phyloP scores from a whole-genome alignment of 2,888 invertebrate genomes.

The Lampropteryx suffumata region DNA sequence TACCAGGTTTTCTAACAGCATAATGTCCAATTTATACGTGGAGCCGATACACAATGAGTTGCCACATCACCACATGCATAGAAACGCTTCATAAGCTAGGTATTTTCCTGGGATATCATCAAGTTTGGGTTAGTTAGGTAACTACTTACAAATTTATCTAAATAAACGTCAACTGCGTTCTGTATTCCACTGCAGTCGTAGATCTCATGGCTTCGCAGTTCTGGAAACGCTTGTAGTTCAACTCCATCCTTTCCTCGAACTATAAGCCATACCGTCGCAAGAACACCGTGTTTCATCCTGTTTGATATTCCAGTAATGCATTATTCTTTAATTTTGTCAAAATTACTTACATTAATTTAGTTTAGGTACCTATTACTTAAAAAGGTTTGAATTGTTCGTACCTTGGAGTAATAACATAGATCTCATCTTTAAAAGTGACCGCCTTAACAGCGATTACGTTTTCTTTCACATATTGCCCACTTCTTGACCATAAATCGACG shows the following conservation, averaged over 20 bases:
- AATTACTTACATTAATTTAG: too few species aligned
- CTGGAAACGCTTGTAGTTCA: constrained; percentile 83
- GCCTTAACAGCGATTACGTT: constrained; percentile 84
- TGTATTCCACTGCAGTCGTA: constrained; percentile 86
- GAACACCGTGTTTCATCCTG: constrained; percentile 84
- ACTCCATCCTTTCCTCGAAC: constrained; percentile 45
- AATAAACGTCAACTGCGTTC: constrained; percentile 86
- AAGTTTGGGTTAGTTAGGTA: too few species aligned
- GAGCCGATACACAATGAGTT: constrained; percentile 33
- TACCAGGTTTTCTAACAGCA: too few species aligned
- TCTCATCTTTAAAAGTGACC: constrained; percentile 79
- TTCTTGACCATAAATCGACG: constrained; percentile 73
- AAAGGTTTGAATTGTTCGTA: constrained; percentile 31
- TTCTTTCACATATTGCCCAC: constrained; percentile 79
- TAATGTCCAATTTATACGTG: constrained; percentile 29
- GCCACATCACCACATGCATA: constrained; percentile 24
- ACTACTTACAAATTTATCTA: constrained; percentile 63
- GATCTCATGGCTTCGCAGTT: constrained; percentile 85
- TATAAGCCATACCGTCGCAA: constrained; percentile 84
- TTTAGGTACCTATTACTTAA: too few species aligned
- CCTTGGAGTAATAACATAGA: constrained; percentile 84
- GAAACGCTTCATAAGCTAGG: too few species aligned
- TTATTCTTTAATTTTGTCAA: too few species aligned
- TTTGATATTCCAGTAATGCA: too few species aligned
- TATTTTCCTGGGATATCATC: too few species aligned